These are phyloP conservation scores for Papilio helenus DNA, from an alignment of 1,140 invertebrate species.

Conservation along the genomic window DNA sequence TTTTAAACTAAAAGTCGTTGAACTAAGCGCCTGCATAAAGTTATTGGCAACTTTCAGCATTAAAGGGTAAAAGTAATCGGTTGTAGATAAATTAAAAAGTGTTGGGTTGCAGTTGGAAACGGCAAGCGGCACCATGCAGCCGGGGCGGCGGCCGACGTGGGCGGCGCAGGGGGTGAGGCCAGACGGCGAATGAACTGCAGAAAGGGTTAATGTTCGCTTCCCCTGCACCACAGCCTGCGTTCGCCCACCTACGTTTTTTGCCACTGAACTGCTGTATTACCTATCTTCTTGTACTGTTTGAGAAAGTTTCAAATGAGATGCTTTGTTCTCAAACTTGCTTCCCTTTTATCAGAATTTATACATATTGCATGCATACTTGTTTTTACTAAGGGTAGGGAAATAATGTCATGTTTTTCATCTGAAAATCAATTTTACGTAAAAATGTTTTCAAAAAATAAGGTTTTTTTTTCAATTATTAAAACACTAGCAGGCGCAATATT, in stretches of 20 bases:
- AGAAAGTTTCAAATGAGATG: conserved; percentile 4
- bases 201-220: conserved; percentile 81
- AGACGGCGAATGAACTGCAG: conserved; percentile 84
- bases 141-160: conserved; percentile 61
- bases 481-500: no score
- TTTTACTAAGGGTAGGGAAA: background rate
- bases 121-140: conserved; percentile 57
- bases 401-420: background rate
- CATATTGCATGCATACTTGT: background rate
- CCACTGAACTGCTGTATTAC: conserved; percentile 57
- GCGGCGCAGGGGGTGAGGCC: conserved; percentile 79
- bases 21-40: conserved; percentile 25
- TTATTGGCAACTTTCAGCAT: conserved; percentile 34
- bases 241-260: conserved; percentile 65
- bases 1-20: background rate
- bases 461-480: no score
- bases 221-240: conserved; percentile 70
- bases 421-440: no score
- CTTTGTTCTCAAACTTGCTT: background rate
- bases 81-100: conserved; percentile 42
- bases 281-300: conserved; percentile 33
- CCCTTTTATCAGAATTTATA: background rate
- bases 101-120: conserved; percentile 56
- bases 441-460: no score
- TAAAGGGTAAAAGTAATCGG: conserved; percentile 26